Conservation (phyloP, 2,113 vertebrate species). For the Nothocercus nigrocapillus region DNA sequence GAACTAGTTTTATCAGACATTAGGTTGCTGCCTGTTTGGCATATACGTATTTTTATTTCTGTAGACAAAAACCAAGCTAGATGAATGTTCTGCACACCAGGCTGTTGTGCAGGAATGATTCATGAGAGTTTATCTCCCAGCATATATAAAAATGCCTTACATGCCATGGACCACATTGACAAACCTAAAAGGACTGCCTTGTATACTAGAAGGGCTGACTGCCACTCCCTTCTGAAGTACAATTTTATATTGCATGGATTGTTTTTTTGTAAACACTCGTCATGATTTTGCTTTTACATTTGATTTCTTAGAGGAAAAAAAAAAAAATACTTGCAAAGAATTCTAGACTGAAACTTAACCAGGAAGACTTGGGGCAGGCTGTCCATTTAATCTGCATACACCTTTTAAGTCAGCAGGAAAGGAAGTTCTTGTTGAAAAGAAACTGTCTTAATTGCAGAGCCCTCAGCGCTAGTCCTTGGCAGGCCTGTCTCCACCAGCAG, state of each 20-base stretch:
- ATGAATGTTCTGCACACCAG: not conserved
- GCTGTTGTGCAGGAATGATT: not conserved
- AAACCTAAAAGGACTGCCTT: not conserved
- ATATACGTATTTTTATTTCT: not conserved
- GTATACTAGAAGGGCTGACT: not conserved
- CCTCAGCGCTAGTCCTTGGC: not conserved
- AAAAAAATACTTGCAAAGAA: not conserved
- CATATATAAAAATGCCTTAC: not conserved
- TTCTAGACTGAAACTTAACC: not conserved
- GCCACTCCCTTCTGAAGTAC: not conserved
- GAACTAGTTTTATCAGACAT: not conserved
- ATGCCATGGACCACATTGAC: not conserved
- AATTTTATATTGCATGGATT: not conserved
- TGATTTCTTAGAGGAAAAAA: not conserved
- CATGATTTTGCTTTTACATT: not conserved
- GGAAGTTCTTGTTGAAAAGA: not conserved
- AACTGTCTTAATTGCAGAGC: not conserved
- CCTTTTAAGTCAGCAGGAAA: not conserved
- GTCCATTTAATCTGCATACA: not conserved
- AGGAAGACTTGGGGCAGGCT: not conserved
- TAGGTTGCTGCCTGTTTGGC: not conserved
- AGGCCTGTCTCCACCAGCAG: not conserved
- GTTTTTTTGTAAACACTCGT: not conserved
- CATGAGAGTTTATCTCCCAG: not conserved
- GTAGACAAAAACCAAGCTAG: not conserved